Evolutionary conservation across 1,140 invertebrate species (phyloP).

Genomic region (Drosophila pallidifrons): DNA sequence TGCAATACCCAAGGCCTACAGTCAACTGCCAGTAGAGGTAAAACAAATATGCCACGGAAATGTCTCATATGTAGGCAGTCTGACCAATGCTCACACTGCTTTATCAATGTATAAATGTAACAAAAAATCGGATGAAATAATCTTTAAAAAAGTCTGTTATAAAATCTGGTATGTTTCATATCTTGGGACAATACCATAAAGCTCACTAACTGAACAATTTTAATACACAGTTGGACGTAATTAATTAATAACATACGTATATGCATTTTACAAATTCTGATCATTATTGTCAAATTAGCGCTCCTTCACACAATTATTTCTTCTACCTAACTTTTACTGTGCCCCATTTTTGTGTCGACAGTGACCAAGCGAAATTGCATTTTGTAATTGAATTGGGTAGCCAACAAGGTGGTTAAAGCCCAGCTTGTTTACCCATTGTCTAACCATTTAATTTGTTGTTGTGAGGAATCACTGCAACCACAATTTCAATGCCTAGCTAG

Average conservation of each 20-base stretch:
- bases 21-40: neutral
- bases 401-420: neutral
- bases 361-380: slow-evolving; percentile 2
- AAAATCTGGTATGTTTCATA: too few species aligned
- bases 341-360: slow-evolving; percentile 46
- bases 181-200: too few species aligned
- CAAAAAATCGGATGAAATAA: too few species aligned
- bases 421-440: slow-evolving; percentile 71
- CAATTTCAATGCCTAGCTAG: slow-evolving; percentile 56
- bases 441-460: slow-evolving; percentile 79
- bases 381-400: slow-evolving; percentile 64
- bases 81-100: too few species aligned
- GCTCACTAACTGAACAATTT: too few species aligned
- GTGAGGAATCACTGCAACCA: slow-evolving; percentile 35
- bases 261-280: too few species aligned
- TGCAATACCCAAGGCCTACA: neutral
- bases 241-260: too few species aligned
- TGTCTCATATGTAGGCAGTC: slow-evolving; percentile 41
- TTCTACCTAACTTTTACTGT: neutral
- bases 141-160: too few species aligned
- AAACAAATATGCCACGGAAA: slow-evolving; percentile 35
- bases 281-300: too few species aligned
- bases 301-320: too few species aligned
- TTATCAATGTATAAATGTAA: too few species aligned
- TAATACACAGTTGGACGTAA: too few species aligned